Evolutionary conservation across 2,888 invertebrate species (phyloP), one percentile per base, ranked within the genome.

Genomic region (Drosophila anceps): DNA sequence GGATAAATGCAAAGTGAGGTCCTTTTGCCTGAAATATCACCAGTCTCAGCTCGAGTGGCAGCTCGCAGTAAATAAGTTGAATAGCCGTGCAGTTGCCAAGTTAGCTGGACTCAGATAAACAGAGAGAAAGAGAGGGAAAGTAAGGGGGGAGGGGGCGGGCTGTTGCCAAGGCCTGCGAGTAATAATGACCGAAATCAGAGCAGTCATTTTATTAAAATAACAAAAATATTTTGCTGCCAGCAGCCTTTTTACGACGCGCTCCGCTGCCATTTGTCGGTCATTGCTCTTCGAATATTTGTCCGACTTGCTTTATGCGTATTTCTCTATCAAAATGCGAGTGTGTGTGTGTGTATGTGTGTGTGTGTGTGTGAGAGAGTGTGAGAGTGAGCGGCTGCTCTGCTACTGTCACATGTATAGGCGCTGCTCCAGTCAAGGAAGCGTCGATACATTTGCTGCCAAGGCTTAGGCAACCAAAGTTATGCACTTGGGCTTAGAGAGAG

Each of bases 121-220:
- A 4, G 8, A 8, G 13, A 15, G 48, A 6, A 29, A 1, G 29
- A 10, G 35, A 0, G 0, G 4, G 6, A 6, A n/a, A n/a, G n/a
- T n/a, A n/a, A 0, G 15, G 13, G 29, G 12, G 27, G 31, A 39
- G 46, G 24, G 24, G 15, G 35, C 24, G 29, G 8, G 51, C 51
- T 43, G 8, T 31, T 65, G 9, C 58, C 18, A 24, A 50, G 79
- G 46, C 18, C 48, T 53, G 20, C 4, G 58, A 18, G 57, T 71
- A 79, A 74, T 87, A 84, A 88, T 84, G 80, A 75, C 71, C 70
- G 77, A 85, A 85, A 85, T 90, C 85, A 90, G 83, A 76, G 83
- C 77, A 67, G 67, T 76, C 79, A 79, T 87, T 84, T 90, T 90
- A 85, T 90, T 84, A 77, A 90, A 84, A 85, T 82, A 88, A 76